Base-by-base conservation (phyloP, 35 echinoderm and acorn worm species). In the Ophioderma brevispina region DNA sequence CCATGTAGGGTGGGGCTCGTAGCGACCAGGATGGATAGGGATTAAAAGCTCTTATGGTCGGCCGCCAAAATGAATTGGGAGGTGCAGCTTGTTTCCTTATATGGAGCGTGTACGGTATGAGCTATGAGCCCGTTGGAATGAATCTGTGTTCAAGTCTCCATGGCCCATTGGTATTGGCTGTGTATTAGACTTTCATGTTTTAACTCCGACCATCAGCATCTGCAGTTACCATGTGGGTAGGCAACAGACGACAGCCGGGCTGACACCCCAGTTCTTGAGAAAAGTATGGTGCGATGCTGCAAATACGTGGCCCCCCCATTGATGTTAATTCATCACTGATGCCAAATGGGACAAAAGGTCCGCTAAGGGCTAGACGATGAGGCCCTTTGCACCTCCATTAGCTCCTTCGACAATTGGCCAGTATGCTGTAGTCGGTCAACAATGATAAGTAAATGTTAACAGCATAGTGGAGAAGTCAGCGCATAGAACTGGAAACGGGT, bases 321-420 rank as follows among this genome's bases (percentile, higher is more conserved):
- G 85, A 89, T 17, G 86, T 35, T 17, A 92, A 19, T 52, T 86
- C 90, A 39, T 92, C 41, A 14, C 14, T 14, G 15, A 88, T 89
- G 25, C 92, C 86, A 38, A 77, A 94, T 1, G 87, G 89, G 43
- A 84, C 79, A n/a, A 77, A 89, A 94, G 36, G 64, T 64, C 30
- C 84, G 85, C 21, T 38, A 40, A 1, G 82, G 85, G 37, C 31
- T 33, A n/a, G 76, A 46, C 31, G 1, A 87, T 87, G 36, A 92
- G 91, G 10, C 85, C 38, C 32, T 42, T 34, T 3, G 76, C 91
- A 38, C 84, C 78, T 36, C 82, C 19, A 0, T 1, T 15, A 63
- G 78, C 37, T 64, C 33, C 25, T n/a, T 89, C 75, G 11, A 81
- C 87, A 52, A 81, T 89, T 0, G 78, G 77, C 81, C 42, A 83